Evolutionary conservation across 2,888 invertebrate species (phyloP).

Genomic region (Lycia hirtaria): DNA sequence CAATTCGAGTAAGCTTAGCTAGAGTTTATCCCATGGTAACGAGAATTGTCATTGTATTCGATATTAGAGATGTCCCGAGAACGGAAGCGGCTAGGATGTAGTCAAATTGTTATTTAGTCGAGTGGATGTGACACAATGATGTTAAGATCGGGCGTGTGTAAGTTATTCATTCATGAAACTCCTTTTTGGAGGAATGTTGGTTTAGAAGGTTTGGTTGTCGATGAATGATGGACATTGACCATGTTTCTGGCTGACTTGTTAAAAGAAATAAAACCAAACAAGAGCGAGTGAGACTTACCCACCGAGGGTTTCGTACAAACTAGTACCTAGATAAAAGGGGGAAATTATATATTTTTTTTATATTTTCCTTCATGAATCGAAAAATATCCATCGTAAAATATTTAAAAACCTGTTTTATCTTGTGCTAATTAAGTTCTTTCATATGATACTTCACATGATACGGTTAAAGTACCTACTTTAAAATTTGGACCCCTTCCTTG

Average conservation of each 20-base stretch:
- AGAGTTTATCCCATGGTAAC: constrained; percentile 41
- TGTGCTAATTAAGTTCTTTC: too few species aligned
- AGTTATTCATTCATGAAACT: constrained; percentile 40
- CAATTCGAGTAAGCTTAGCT: constrained; percentile 51
- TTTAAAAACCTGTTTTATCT: too few species aligned
- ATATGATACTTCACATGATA: too few species aligned
- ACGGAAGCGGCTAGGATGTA: constrained; percentile 66
- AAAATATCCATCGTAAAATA: too few species aligned
- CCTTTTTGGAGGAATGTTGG: constrained; percentile 29
- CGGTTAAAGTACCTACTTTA: too few species aligned
- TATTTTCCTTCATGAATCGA: too few species aligned
- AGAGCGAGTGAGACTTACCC: too few species aligned
- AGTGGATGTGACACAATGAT: constrained; percentile 60
- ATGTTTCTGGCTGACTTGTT: background rate
- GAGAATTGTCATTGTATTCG: constrained; percentile 62
- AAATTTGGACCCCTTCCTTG: too few species aligned
- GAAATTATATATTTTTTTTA: too few species aligned
- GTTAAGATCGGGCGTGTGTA: constrained; percentile 62
- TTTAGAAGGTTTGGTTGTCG: constrained; percentile 10
- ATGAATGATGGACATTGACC: constrained; percentile 12
- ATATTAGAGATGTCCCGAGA: constrained; percentile 65
- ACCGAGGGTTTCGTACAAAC: too few species aligned
- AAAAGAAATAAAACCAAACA: background rate
- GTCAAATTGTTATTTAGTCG: constrained; percentile 55
- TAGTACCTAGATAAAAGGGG: too few species aligned